Evolutionary conservation across 2,797 vertebrate genomes (phyloP), one percentile per base, ranked within the genome.

Genomic region (Euthynnus affinis): DNA sequence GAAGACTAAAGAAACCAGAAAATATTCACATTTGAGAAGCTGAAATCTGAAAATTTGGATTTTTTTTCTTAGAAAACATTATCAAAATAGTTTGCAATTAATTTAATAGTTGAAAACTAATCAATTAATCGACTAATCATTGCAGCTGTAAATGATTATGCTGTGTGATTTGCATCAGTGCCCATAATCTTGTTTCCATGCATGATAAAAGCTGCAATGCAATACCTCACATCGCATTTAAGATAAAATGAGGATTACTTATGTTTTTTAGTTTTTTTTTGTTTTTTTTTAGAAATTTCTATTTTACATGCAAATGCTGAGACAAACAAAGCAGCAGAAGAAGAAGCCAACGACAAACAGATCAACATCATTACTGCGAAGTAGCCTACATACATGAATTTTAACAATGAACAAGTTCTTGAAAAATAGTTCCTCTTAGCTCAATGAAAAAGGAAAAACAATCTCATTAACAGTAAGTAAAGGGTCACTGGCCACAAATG

Each of bases 221-320:
- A 55, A 2, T 2, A 53, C 27, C 8, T 52, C 12, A 72, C 7
- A 56, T 18, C 42, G 40, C n/a, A 40, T 46, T 69, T 53, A 18
- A 51, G n/a, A 25, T 63, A 5, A 34, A 59, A 69, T 3, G 22
- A 56, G 8, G 17, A 9, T 44, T 52, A 8, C 6, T 60, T 68
- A 4, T 48, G 46, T 18, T 6, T 6, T 4, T 46, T 17, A n/a
- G n/a, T n/a, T n/a, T n/a, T n/a, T 18, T 5, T 46, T 46, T 15
- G 15, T 29, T 58, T 20, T 20, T 52, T 22, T 44, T 32, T 23
- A 0, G 9, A 55, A 52, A 44, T 57, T 7, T 27, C 0, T 32
- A 7, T 58, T 76, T 15, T 46, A 22, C 27, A 77, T 34, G 18
- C 48, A 75, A 74, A 75, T 52, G 63, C 61, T 48, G 64, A 63